These are phyloP conservation scores for Corythoichthys intestinalis DNA, from an alignment of 2,113 vertebrate genomes.

Conservation along the genomic window DNA sequence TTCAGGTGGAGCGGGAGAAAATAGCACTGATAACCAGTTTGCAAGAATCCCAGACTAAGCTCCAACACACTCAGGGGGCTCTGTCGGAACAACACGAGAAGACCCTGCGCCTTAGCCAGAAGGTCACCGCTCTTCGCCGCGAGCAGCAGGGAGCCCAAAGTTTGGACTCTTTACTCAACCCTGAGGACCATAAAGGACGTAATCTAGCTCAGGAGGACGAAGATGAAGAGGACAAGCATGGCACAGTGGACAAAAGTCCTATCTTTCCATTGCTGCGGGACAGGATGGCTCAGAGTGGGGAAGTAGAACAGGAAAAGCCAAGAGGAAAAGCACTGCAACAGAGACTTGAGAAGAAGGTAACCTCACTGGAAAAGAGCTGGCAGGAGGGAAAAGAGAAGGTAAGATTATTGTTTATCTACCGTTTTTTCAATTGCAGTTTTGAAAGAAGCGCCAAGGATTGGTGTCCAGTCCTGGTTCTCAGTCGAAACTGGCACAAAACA, in stretches of 20 bases:
- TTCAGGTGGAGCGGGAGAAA: slow-evolving; percentile 91
- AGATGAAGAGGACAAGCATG: slow-evolving; percentile 63
- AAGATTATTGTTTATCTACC: not conserved
- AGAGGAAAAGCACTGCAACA: slow-evolving; percentile 76
- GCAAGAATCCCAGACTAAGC: slow-evolving; percentile 88
- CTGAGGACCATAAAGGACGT: slow-evolving; percentile 26
- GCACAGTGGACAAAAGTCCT: slow-evolving; percentile 37
- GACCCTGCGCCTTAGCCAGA: slow-evolving; percentile 81
- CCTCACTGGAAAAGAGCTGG: slow-evolving; percentile 77
- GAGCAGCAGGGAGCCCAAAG: slow-evolving; percentile 68
- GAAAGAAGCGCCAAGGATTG: too few species aligned
- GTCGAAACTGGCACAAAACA: too few species aligned
- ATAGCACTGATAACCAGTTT: slow-evolving; percentile 80
- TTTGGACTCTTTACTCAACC: slow-evolving; percentile 63
- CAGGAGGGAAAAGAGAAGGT: slow-evolving; percentile 82
- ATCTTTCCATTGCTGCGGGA: slow-evolving; percentile 75
- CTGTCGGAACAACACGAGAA: slow-evolving; percentile 87
- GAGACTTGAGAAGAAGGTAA: slow-evolving; percentile 79
- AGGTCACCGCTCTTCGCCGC: slow-evolving; percentile 76
- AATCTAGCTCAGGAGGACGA: slow-evolving; percentile 20
- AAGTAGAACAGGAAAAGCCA: slow-evolving; percentile 77
- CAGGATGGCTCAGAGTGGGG: slow-evolving; percentile 80
- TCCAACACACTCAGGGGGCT: slow-evolving; percentile 90
- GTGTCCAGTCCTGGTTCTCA: too few species aligned
- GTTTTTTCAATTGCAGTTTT: not conserved